Percentiles rank a stretch among this genome's conserved stretches.
Evolutionary conservation across 1,140 invertebrate species (phyloP).

Genomic region (Panagrolaimus sp.): DNA sequence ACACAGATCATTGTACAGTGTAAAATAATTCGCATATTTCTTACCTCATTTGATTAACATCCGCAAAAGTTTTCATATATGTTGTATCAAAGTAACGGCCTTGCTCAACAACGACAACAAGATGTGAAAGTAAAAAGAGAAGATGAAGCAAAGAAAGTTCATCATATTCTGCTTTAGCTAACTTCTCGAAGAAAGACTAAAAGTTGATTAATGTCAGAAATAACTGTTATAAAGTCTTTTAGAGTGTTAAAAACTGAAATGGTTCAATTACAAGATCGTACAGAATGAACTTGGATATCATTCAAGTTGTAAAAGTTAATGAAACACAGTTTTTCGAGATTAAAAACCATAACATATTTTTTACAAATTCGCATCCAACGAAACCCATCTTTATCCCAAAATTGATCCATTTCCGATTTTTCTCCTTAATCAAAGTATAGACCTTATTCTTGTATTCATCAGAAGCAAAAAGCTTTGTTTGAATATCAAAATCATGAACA

Average conservation of each 20-base stretch:
- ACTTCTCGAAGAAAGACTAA: slow-evolving; percentile 11
- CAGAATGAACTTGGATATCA: no score
- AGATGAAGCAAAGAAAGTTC: not conserved
- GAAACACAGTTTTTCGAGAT: no score
- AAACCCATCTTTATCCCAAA: not conserved
- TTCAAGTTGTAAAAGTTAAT: no score
- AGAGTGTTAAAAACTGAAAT: no score
- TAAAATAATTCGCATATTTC: not conserved
- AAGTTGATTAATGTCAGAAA: slow-evolving; percentile 10
- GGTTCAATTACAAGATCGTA: no score
- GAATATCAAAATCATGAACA: not conserved
- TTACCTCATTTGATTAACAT: slow-evolving; percentile 2
- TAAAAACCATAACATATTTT: no score
- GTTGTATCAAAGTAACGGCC: slow-evolving; percentile 3
- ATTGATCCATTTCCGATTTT: not conserved
- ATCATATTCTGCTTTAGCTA: not conserved
- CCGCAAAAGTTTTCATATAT: not conserved
- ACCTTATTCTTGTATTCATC: slow-evolving; percentile 1
- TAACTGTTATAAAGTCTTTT: no score
- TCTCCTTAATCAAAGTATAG: no score
- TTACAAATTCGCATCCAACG: no score
- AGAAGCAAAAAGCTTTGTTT: not conserved
- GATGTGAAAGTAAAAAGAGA: slow-evolving; percentile 1
- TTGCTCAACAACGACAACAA: slow-evolving; percentile 1
- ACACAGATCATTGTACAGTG: not conserved